phyloP scores from a whole-genome alignment of 2,888 invertebrate genomes.

The Selenia dentaria region DNA sequence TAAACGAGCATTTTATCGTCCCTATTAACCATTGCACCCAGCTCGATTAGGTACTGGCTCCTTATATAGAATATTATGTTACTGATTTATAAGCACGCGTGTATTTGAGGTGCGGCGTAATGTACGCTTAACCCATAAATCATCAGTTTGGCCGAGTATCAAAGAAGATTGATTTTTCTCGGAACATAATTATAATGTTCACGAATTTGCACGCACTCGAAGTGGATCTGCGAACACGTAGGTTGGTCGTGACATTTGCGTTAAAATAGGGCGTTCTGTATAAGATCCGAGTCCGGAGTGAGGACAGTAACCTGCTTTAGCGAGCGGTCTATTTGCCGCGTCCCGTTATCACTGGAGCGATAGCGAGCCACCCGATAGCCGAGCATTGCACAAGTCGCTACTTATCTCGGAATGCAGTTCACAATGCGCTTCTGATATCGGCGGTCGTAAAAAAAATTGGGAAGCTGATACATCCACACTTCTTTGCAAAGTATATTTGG shows the following conservation, averaged over 20 bases:
- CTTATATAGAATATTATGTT: conserved; percentile 6
- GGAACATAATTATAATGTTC: conserved; percentile 35
- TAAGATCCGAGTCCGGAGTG: conserved; percentile 40
- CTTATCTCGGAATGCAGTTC: conserved; percentile 73
- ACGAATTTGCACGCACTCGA: conserved; percentile 31
- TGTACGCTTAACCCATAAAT: conserved; percentile 21
- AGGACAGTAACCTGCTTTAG: conserved; percentile 59
- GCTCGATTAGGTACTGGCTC: neutral
- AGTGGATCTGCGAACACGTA: conserved; percentile 18
- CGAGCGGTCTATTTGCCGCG: conserved; percentile 57
- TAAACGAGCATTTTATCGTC: neutral
- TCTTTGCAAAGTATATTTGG: conserved; percentile 33
- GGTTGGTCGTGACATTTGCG: conserved; percentile 36
- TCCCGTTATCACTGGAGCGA: conserved; percentile 70
- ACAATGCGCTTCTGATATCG: conserved; percentile 57
- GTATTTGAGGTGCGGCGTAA: conserved; percentile 28
- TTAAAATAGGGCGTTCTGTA: conserved; percentile 56
- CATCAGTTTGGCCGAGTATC: conserved; percentile 46
- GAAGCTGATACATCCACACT: conserved; percentile 29
- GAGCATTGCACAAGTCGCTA: conserved; percentile 59
- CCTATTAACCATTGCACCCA: neutral
- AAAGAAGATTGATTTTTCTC: conserved; percentile 39
- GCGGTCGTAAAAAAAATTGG: conserved; percentile 54
- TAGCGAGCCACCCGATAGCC: conserved; percentile 63
- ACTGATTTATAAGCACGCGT: conserved; percentile 14